Evolutionary conservation across 2,888 invertebrate species (phyloP).

Genomic region (Dynastes hyllus): DNA sequence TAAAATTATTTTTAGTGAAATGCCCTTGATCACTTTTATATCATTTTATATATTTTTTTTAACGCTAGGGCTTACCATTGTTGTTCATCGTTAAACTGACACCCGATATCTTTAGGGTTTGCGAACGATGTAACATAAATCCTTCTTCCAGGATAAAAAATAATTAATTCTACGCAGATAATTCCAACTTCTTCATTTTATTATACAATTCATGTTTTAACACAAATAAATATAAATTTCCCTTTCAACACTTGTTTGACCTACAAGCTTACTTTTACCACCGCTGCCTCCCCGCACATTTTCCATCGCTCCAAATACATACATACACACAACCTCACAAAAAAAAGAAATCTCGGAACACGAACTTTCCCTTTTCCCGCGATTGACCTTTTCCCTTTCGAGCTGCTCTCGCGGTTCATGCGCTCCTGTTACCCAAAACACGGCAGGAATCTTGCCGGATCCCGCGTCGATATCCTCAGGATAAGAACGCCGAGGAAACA

Average conservation of each 20-base stretch:
- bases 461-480: slow-evolving; percentile 37
- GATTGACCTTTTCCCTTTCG: slow-evolving; percentile 5
- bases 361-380: slow-evolving; percentile 5
- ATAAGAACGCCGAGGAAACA: not conserved
- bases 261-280: not conserved
- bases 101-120: too few species aligned
- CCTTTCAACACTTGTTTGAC: not conserved
- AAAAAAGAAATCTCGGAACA: not conserved
- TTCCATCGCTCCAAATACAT: not conserved
- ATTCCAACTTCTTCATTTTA: too few species aligned
- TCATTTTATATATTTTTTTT: too few species aligned
- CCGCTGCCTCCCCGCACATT: not conserved
- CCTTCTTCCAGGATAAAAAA: too few species aligned
- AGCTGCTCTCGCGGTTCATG: slow-evolving; percentile 55
- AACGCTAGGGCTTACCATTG: too few species aligned
- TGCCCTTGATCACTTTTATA: too few species aligned
- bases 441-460: slow-evolving; percentile 63
- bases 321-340: not conserved
- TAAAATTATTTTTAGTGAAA: too few species aligned
- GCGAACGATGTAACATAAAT: too few species aligned
- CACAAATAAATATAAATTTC: too few species aligned
- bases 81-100: too few species aligned
- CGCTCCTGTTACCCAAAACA: slow-evolving; percentile 62
- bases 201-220: too few species aligned
- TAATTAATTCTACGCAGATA: too few species aligned